Conservation (phyloP, 2,797 vertebrate genomes). For the Pogonophryne albipinna region DNA sequence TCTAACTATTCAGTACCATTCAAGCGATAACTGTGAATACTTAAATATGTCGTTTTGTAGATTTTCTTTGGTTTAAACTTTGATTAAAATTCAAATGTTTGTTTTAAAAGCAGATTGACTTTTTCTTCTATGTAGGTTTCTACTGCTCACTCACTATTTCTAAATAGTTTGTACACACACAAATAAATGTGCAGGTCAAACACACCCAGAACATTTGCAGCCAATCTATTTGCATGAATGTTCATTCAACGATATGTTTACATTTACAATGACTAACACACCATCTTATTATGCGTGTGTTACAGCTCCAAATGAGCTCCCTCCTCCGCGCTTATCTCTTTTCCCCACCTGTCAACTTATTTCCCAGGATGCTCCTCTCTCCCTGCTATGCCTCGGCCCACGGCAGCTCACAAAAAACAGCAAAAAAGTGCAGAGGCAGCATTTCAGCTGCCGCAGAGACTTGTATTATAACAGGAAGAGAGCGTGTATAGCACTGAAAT, state of each 20-base stretch:
- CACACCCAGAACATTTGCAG: not conserved
- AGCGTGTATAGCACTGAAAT: not conserved
- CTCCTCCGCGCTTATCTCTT: conserved; percentile 36
- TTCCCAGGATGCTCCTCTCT: conserved; percentile 44
- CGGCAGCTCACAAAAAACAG: not conserved
- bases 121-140: not conserved
- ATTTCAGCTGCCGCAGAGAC: conserved; percentile 19
- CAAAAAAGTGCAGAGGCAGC: conserved; percentile 36
- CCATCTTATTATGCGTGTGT: not conserved
- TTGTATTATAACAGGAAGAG: not conserved
- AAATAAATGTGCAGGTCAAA: not conserved
- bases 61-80: too few relatives aligned
- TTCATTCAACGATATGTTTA: not conserved
- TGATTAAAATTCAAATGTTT: not conserved
- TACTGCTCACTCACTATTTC: conserved; percentile 6
- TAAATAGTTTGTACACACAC: not conserved
- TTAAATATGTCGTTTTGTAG: too few relatives aligned
- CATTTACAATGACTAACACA: not conserved
- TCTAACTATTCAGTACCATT: too few relatives aligned
- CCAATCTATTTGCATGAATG: not conserved
- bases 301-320: conserved; percentile 32
- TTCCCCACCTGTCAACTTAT: conserved; percentile 40
- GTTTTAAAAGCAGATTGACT: not conserved
- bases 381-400: conserved; percentile 10
- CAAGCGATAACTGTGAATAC: too few relatives aligned